Conservation (phyloP, 2,888 invertebrate species). For the Timandra comae region DNA sequence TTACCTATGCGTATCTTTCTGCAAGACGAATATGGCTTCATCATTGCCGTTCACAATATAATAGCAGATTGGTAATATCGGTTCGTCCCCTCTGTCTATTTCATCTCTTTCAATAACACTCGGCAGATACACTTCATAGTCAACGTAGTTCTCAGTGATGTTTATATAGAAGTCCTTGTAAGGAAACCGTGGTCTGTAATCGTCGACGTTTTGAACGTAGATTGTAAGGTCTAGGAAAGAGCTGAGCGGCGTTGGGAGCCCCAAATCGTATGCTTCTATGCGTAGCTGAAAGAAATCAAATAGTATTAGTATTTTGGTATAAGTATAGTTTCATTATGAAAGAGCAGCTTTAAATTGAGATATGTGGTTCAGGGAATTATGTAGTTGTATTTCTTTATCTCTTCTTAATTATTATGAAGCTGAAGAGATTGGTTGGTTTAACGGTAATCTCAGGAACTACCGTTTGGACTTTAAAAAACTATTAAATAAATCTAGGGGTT, state of each 20-base stretch:
- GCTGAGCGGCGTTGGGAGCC: constrained; percentile 89
- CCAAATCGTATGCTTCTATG: constrained; percentile 93
- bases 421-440: too few species aligned
- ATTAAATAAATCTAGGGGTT: too few species aligned
- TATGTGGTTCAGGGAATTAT: too few species aligned
- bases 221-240: constrained; percentile 91
- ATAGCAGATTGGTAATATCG: constrained; percentile 91
- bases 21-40: constrained; percentile 81
- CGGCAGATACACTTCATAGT: constrained; percentile 82
- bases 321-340: too few species aligned
- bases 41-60: constrained; percentile 92
- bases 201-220: constrained; percentile 92
- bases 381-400: too few species aligned
- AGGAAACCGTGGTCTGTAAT: constrained; percentile 91
- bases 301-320: not conserved
- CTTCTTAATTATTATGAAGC: too few species aligned
- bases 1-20: constrained; percentile 84
- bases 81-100: constrained; percentile 88
- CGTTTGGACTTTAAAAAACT: too few species aligned
- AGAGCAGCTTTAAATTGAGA: too few species aligned
- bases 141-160: constrained; percentile 80
- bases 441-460: too few species aligned
- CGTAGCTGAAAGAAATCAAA: too few species aligned
- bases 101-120: constrained; percentile 91
- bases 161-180: constrained; percentile 82